These are phyloP conservation scores for Apis laboriosa DNA, from an alignment of 1,140 invertebrate species.

Conservation along the genomic window DNA sequence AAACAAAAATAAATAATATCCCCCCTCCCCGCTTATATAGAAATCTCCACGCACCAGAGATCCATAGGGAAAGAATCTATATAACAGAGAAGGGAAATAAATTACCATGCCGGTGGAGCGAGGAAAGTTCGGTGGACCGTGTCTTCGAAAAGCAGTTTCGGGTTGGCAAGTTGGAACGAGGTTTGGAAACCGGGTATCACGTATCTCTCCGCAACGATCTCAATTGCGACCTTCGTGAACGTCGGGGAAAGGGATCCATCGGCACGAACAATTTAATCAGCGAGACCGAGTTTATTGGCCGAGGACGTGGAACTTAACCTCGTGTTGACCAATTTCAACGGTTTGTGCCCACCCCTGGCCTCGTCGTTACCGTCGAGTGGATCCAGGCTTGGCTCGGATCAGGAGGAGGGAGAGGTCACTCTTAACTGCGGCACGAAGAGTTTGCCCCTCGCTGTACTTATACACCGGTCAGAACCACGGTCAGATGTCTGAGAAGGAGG, in stretches of 20 bases:
- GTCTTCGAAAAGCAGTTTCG: not conserved
- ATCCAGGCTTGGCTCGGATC: too few relatives aligned
- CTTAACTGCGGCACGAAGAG: slow-evolving; percentile 59
- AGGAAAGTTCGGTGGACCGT: not conserved
- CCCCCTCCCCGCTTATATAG: too few relatives aligned
- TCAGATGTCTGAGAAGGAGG: not conserved
- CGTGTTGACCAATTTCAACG: slow-evolving; percentile 66
- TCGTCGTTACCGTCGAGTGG: slow-evolving; percentile 57
- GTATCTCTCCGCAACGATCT: slow-evolving; percentile 34
- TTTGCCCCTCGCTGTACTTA: slow-evolving; percentile 49
- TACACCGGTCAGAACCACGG: not conserved
- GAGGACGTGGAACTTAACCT: slow-evolving; percentile 60
- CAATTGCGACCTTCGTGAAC: slow-evolving; percentile 49
- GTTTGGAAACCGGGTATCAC: not conserved
- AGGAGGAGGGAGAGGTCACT: slow-evolving; percentile 13
- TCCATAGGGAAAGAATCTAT: too few relatives aligned
- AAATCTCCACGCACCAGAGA: too few relatives aligned
- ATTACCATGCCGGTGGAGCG: not conserved
- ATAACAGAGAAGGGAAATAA: not conserved
- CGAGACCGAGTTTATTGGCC: slow-evolving; percentile 54
- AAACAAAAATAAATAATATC: too few relatives aligned
- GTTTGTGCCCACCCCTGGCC: slow-evolving; percentile 51
- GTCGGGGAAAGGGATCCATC: slow-evolving; percentile 26
- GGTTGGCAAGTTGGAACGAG: not conserved
- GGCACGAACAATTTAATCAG: slow-evolving; percentile 63